These are phyloP conservation scores for Glossosoma conforme DNA, from an alignment of 1,140 invertebrate species.

Conservation along the genomic window DNA sequence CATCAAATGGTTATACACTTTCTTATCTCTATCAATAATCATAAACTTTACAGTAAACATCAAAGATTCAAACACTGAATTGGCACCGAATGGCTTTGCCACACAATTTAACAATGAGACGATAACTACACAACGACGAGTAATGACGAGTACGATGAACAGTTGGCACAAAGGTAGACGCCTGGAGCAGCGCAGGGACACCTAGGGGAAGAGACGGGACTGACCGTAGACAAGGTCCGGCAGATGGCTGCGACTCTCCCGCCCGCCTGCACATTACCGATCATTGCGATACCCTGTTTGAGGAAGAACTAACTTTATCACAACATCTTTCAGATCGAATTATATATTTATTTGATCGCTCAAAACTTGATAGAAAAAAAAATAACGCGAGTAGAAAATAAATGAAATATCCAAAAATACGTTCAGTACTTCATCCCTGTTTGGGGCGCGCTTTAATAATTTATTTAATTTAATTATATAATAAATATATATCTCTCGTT, in stretches of 20 bases:
- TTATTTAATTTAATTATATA: conserved; percentile 19
- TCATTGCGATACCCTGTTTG: conserved; percentile 26
- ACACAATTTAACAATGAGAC: conserved; percentile 14
- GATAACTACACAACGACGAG: conserved; percentile 23
- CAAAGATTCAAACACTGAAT: conserved; percentile 23
- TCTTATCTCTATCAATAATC: too few species aligned
- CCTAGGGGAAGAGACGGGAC: conserved; percentile 10
- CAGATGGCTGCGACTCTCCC: not conserved
- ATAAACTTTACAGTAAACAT: too few species aligned
- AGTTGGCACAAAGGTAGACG: not conserved
- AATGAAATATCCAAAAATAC: conserved; percentile 29
- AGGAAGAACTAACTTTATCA: conserved; percentile 31
- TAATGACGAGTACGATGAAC: not conserved
- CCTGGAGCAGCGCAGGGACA: conserved; percentile 11
- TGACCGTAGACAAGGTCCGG: conserved; percentile 28
- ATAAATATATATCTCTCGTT: conserved; percentile 6
- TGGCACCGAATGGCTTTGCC: conserved; percentile 15
- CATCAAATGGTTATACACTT: too few species aligned
- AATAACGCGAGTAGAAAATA: conserved; percentile 23
- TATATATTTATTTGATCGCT: not conserved
- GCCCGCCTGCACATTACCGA: conserved; percentile 10
- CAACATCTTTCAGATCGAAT: conserved; percentile 25
- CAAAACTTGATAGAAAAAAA: conserved; percentile 25
- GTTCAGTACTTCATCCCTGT: conserved; percentile 22
- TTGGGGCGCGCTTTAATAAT: conserved; percentile 1